Evolutionary conservation across 2,888 invertebrate species (phyloP).

Genomic region (Andrena flavipes): DNA sequence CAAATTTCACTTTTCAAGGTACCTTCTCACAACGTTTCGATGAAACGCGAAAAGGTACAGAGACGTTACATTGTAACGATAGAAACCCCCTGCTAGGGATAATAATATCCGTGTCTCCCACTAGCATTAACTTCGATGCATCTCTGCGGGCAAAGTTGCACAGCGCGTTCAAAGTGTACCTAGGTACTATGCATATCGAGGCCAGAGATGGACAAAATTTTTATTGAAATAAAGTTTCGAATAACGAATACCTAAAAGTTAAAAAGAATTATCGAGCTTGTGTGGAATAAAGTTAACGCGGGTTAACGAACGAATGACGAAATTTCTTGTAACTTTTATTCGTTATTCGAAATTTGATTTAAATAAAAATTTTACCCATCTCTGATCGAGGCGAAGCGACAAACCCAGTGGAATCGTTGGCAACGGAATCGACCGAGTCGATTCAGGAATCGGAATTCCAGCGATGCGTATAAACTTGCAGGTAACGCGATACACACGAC

Average conservation of each 20-base stretch:
- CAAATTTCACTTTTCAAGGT: background rate
- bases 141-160: too few relatives aligned
- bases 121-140: too few relatives aligned
- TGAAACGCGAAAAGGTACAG: background rate
- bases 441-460: constrained; percentile 18
- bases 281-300: too few relatives aligned
- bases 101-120: too few relatives aligned
- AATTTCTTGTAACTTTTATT: too few relatives aligned
- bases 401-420: background rate
- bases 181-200: background rate
- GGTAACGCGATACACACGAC: constrained; percentile 25
- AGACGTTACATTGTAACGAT: background rate
- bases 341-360: too few relatives aligned
- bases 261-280: too few relatives aligned
- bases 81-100: background rate
- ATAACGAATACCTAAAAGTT: too few relatives aligned
- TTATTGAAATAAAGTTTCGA: too few relatives aligned
- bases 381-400: background rate
- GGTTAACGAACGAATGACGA: too few relatives aligned
- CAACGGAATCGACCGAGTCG: background rate
- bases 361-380: too few relatives aligned
- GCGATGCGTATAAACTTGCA: constrained; percentile 6
- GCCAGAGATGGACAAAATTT: too few relatives aligned
- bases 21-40: background rate
- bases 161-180: background rate